Base-by-base conservation (phyloP, 1,140 invertebrate genomes). In the Drosophila eugracilis region DNA sequence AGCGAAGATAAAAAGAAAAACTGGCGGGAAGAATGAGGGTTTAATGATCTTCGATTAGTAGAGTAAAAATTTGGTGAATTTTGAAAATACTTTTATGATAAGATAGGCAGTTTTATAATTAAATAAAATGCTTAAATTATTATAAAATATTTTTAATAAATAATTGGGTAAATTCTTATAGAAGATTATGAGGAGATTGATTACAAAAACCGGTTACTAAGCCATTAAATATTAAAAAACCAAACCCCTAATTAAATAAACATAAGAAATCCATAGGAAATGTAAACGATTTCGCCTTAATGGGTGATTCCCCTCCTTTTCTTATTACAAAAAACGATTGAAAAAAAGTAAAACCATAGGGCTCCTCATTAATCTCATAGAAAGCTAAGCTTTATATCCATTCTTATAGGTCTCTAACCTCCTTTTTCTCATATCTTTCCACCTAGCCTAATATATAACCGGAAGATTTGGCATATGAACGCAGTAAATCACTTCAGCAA, bases 381-480 rank as follows among this genome's bases (percentile, higher is more conserved):
- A 45, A 59, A 26, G 15, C 14, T 6, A 26, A 17, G n/a, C 28
- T 63, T 59, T 45, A 34, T 42, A 41, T 14, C 19, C 42, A 32
- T 41, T 15, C 24, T 57, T 39, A 47, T 19, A 15, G 57, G 41
- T 15, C 45, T 53, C 42, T 24, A 28, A 41, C 42, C 39, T 47
- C 32, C 22, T 52, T 48, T 47, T 44, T 42, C 65, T 63, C n/a
- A n/a, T 50, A 39, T 75, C 39, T 39, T 49, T 60, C 17, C 21
- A 47, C 44, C 47, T 50, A 24, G 15, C 34, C 41, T n/a, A 26
- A 55, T 39, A 30, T 24, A 73, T 55, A 86, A 79, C 72, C 80
- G 77, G 67, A 86, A 86, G 81, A 81, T 85, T 85, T 86, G 77
- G 81, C 81, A 85, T 62, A 75, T 59, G 77, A 78, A 69, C 67